Percentiles rank a stretch among this genome's conserved stretches.
phyloP scores from a whole-genome alignment of 2,113 vertebrate species.

The Emberiza fucata region DNA sequence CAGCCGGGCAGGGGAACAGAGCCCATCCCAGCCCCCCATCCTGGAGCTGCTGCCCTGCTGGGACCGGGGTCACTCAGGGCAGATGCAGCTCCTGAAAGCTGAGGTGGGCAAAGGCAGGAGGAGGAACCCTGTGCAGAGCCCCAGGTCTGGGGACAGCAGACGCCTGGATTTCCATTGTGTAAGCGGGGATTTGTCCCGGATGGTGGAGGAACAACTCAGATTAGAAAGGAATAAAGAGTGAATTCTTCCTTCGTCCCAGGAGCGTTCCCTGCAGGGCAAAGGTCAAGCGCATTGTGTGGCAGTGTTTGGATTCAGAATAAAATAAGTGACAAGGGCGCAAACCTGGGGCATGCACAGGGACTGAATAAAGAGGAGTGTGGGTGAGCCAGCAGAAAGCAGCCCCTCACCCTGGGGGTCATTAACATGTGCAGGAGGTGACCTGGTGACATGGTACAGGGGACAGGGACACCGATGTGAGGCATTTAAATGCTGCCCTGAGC shows the following conservation, averaged over 20 bases:
- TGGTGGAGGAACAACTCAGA: conserved; percentile 5
- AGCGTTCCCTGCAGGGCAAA: conserved; percentile 16
- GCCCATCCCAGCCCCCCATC: background rate
- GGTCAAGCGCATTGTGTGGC: conserved; percentile 51
- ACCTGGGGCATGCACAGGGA: background rate
- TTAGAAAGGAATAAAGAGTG: conserved; percentile 48
- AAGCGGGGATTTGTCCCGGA: conserved; percentile 2
- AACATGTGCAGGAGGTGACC: conserved; percentile 43
- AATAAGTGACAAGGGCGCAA: conserved; percentile 39
- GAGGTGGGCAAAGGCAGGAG: background rate
- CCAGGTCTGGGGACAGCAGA: background rate
- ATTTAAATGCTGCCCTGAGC: background rate
- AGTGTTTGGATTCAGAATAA: conserved; percentile 56
- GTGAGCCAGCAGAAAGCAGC: background rate
- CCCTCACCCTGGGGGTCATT: conserved; percentile 32
- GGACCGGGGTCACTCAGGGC: background rate
- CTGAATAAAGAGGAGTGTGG: conserved; percentile 14
- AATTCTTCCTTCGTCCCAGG: conserved; percentile 44
- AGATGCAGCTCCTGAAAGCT: background rate
- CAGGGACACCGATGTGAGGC: background rate
- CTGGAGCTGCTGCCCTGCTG: fast-evolving
- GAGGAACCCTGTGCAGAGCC: background rate
- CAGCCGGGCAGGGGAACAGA: background rate
- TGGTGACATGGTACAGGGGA: background rate
- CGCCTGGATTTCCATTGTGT: background rate